Base-by-base conservation (phyloP, 2,113 vertebrate genomes). In the Brachypteracias leptosomus region DNA sequence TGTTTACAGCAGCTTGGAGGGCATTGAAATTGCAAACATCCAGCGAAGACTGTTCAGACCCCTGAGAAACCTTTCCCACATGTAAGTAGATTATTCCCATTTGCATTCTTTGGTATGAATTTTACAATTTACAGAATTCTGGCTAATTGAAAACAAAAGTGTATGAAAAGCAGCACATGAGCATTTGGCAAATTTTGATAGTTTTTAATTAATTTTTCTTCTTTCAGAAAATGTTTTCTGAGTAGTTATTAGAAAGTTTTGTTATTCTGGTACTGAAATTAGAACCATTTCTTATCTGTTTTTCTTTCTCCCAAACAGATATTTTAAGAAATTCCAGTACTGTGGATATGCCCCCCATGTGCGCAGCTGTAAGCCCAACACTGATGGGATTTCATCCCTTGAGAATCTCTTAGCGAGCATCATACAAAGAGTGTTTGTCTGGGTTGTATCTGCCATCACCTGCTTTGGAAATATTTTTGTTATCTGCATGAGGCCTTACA, bases 311-410 rank as follows among this genome's bases (percentile, higher is more conserved):
- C 40, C 19, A 51, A 80, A 36, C 93, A 99, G 99, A 96, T 99
- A 99, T 95, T 99, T 99, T 94, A 99, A 99, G 98, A 99, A 99
- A 96, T 99, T 99, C 98, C 99, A 99, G 96, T 99, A 99, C 95
- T 99, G 99, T 70, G 99, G 99, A 9, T 99, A 99, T 20, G 99
- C 99, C 10, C 99, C 99, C 24, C 99, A 99, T 2, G 99, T 99
- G 54, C 99, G 99, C 67, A 99, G 99, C 97, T 99, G 99, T 93
- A 99, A 99, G 78, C 99, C 99, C 62, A 99, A 99, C 97, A 99
- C 99, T 0, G 99, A 99, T 44, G 99, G 99, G 80, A 99, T 99
- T 93, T 99, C 99, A 3, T 99, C 99, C 49, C 98, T 99, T 6
- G 99, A 99, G 96, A 98, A 99, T 47, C 98, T 99, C 75, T 97